phyloP scores from a whole-genome alignment of 2,888 invertebrate genomes.

The Charanyca ferruginea region DNA sequence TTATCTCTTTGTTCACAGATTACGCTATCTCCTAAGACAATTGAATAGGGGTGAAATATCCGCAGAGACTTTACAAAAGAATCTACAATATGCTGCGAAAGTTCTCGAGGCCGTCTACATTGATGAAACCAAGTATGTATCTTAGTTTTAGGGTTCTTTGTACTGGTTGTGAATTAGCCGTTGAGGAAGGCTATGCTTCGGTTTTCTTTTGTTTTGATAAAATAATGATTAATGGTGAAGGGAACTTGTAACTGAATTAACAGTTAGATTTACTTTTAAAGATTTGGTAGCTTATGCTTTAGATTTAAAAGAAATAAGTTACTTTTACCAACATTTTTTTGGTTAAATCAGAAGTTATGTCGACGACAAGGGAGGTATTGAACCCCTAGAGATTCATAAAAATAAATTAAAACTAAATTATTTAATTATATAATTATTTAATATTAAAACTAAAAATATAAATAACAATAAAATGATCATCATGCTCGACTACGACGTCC shows the following conservation, averaged over 20 bases:
- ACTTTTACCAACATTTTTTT: no score
- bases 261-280: neutral
- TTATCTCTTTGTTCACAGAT: constrained; percentile 92
- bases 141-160: constrained; percentile 33
- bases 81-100: constrained; percentile 97
- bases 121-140: constrained; percentile 97
- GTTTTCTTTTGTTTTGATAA: constrained; percentile 1
- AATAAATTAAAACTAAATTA: no score
- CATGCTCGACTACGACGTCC: no score
- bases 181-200: constrained; percentile 67
- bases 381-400: no score
- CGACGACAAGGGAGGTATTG: no score
- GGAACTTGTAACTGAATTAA: constrained; percentile 18
- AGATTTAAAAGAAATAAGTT: no score
- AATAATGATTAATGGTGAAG: neutral
- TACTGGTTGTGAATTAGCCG: constrained; percentile 31
- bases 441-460: no score
- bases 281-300: neutral
- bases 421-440: no score
- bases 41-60: constrained; percentile 97
- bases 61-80: constrained; percentile 96
- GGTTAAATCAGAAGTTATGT: no score
- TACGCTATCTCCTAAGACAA: constrained; percentile 97
- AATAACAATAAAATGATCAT: no score
- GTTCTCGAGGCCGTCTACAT: constrained; percentile 98